Conservation (phyloP, 2,113 vertebrate genomes). For the Paradoxurus hermaphroditus region DNA sequence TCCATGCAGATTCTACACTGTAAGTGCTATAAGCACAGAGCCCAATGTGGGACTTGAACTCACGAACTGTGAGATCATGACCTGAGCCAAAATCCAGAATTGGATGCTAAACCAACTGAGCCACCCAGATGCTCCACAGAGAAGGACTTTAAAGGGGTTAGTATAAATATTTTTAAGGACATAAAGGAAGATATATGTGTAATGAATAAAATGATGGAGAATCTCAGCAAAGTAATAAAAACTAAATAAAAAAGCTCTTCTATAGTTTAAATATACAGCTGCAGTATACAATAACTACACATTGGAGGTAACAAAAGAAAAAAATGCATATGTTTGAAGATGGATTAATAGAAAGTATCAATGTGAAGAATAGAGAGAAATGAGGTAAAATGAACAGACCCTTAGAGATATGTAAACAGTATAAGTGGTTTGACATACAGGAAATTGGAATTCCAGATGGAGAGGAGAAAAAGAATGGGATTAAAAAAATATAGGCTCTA, state of each 20-base stretch:
- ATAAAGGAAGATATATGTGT: neutral
- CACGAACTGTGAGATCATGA: too few relatives aligned
- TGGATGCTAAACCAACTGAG: too few relatives aligned
- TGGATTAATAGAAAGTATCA: neutral
- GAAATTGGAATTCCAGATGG: neutral
- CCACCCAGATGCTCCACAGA: neutral
- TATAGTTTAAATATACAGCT: neutral
- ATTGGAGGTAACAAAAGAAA: neutral
- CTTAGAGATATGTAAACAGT: neutral
- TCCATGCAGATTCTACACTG: too few relatives aligned
- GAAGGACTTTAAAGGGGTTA: neutral
- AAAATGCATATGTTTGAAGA: neutral
- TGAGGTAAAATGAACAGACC: neutral
- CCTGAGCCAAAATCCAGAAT: too few relatives aligned
- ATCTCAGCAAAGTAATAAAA: neutral
- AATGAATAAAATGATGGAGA: neutral
- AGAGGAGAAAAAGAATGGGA: neutral
- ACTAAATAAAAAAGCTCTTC: neutral
- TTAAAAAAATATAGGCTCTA: neutral
- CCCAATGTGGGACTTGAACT: too few relatives aligned
- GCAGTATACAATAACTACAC: neutral
- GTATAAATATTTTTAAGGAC: conserved; percentile 17
- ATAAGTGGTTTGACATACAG: neutral
- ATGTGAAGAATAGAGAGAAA: neutral
- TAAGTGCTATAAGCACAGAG: too few relatives aligned